phyloP scores from a whole-genome alignment of 2,797 vertebrate genomes.

The Propithecus deckenii region DNA sequence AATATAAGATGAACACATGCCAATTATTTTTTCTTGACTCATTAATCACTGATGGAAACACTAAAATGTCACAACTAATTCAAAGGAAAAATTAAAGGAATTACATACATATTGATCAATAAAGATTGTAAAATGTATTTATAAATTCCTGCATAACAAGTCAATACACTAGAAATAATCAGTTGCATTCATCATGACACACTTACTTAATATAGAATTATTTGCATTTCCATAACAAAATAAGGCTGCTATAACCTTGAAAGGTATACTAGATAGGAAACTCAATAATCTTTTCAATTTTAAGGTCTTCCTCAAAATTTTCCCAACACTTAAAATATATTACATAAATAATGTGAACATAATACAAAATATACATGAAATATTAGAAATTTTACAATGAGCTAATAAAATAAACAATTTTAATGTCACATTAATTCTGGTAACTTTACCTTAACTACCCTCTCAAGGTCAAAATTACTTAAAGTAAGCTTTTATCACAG shows the following conservation, averaged over 20 bases:
- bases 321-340: too few species aligned
- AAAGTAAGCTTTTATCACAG: too few species aligned
- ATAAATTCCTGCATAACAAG: not conserved
- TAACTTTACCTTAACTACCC: too few species aligned
- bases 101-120: not conserved
- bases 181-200: not conserved
- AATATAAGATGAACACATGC: not conserved
- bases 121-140: not conserved
- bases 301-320: not conserved
- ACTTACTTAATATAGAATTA: not conserved
- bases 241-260: not conserved
- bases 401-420: too few species aligned
- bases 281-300: not conserved
- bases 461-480: too few species aligned
- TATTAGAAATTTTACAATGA: too few species aligned
- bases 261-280: not conserved
- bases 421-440: too few species aligned
- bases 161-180: not conserved
- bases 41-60: not conserved
- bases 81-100: not conserved
- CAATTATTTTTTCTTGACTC: not conserved
- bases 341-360: too few species aligned
- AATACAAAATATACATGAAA: too few species aligned
- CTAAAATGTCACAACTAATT: not conserved
- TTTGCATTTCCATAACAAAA: not conserved